Evolutionary conservation across 2,113 vertebrate genomes (phyloP).

Genomic region (Nothoprocta perdicaria): DNA sequence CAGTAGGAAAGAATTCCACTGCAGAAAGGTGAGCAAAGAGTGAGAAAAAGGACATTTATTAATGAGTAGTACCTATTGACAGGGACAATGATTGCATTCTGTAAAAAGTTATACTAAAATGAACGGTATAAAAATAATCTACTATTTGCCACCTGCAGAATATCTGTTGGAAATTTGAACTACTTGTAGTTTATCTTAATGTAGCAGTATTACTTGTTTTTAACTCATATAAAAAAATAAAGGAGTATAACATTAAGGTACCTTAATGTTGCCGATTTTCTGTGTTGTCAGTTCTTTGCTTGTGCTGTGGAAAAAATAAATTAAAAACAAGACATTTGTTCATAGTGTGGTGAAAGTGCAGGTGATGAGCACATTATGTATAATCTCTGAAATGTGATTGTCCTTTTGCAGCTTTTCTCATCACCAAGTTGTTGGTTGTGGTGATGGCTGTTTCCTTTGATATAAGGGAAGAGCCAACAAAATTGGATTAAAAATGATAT

Average conservation of each 20-base stretch:
- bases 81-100: conserved; percentile 62
- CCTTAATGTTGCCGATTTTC: background rate
- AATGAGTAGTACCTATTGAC: conserved; percentile 58
- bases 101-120: conserved; percentile 61
- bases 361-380: background rate
- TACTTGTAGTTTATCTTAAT: conserved; percentile 48
- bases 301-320: background rate
- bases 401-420: background rate
- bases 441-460: conserved; percentile 5
- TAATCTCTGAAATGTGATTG: background rate
- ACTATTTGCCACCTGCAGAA: conserved; percentile 44
- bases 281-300: background rate
- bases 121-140: conserved; percentile 55
- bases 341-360: background rate
- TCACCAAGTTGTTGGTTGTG: background rate
- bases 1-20: conserved; percentile 78
- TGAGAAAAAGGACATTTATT: conserved; percentile 62
- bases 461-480: background rate
- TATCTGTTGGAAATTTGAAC: conserved; percentile 28
- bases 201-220: conserved; percentile 34
- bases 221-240: background rate
- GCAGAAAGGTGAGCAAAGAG: conserved; percentile 74
- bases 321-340: background rate
- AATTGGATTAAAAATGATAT: conserved; percentile 17
- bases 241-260: background rate